Evolutionary conservation across 2,888 invertebrate genomes (phyloP).

Genomic region (Autographa pulchrina): DNA sequence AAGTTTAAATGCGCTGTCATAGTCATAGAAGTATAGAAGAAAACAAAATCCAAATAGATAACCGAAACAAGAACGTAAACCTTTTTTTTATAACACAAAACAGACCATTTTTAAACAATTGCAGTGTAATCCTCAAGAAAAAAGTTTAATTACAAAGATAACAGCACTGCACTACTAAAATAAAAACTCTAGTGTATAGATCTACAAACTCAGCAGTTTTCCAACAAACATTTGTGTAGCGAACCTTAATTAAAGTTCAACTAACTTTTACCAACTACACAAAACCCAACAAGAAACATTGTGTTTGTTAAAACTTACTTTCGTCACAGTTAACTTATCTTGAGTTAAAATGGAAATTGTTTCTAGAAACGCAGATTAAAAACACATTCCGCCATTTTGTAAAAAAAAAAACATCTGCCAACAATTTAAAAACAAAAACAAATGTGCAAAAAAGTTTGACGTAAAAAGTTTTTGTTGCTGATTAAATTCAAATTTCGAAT

Average conservation of each 20-base stretch:
- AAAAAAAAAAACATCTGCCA: not conserved
- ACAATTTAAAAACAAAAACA: not conserved
- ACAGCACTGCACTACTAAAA: not conserved
- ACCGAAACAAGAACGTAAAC: not conserved
- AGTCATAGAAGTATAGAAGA: no score
- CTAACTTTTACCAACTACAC: constrained; percentile 27
- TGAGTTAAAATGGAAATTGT: not conserved
- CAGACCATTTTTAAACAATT: not conserved
- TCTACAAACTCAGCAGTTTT: constrained; percentile 10
- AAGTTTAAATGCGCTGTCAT: no score
- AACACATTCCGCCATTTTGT: not conserved
- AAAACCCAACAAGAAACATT: constrained; percentile 10
- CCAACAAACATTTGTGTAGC: constrained; percentile 39
- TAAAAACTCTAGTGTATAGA: constrained; percentile 13
- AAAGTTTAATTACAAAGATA: constrained; percentile 25
- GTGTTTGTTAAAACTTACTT: constrained; percentile 23
- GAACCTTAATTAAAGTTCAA: constrained; percentile 52
- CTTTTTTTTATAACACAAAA: not conserved
- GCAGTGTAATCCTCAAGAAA: not conserved
- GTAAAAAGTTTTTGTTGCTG: not conserved
- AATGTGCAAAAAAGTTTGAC: not conserved
- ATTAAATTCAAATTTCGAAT: constrained; percentile 31
- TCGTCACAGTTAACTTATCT: not conserved
- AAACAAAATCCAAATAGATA: no score
- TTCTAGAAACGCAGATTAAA: not conserved